These are phyloP conservation scores for Micrasema longulum DNA, from an alignment of 1,140 invertebrate species.

Conservation along the genomic window DNA sequence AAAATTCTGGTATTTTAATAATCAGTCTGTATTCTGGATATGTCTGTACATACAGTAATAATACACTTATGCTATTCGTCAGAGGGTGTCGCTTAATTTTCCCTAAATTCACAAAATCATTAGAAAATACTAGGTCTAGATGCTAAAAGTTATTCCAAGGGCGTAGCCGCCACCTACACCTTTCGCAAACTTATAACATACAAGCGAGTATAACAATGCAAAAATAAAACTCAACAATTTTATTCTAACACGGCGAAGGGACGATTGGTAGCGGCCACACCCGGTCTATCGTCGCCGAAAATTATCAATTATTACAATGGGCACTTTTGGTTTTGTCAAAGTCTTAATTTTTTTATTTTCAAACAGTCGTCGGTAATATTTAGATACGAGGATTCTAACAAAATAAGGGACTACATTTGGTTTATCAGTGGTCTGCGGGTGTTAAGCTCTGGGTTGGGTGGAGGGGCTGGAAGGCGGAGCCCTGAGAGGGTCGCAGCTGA, in stretches of 20 bases:
- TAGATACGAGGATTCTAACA: constrained; percentile 43
- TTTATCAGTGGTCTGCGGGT: constrained; percentile 45
- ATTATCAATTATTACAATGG: constrained; percentile 69
- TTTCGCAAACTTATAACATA: constrained; percentile 51
- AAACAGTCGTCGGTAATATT: constrained; percentile 53
- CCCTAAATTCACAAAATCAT: constrained; percentile 49
- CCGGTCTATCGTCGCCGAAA: constrained; percentile 49
- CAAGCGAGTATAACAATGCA: constrained; percentile 50
- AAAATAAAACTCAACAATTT: constrained; percentile 52
- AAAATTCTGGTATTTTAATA: constrained; percentile 49
- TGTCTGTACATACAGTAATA: constrained; percentile 63
- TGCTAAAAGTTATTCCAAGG: constrained; percentile 49
- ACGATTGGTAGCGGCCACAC: constrained; percentile 21
- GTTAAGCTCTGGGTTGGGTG: constrained; percentile 66
- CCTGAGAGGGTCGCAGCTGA: constrained; percentile 82
- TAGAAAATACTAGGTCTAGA: constrained; percentile 47
- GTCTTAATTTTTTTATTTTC: constrained; percentile 56
- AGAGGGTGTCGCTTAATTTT: constrained; percentile 49
- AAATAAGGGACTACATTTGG: constrained; percentile 51
- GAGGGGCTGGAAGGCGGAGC: constrained; percentile 85
- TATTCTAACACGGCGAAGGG: constrained; percentile 46
- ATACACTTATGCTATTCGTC: constrained; percentile 54
- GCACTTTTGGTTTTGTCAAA: constrained; percentile 71
- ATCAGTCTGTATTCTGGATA: constrained; percentile 72
- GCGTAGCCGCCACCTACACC: constrained; percentile 20